Base-by-base conservation (phyloP, 2,888 invertebrate genomes). In the Eledona agricola region DNA sequence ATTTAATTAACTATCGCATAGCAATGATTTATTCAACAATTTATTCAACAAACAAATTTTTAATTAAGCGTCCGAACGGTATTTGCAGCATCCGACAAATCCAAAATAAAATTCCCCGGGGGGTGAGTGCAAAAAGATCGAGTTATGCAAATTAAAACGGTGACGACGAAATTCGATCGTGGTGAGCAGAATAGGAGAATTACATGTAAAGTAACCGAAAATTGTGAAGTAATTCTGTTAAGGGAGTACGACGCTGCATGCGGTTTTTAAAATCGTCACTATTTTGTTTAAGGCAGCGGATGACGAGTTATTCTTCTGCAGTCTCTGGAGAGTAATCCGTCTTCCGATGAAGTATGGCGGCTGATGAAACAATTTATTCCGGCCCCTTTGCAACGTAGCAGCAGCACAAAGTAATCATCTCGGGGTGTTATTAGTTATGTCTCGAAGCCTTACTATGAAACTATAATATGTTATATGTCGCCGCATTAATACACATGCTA, bases 341-440 rank as follows among this genome's bases (percentile, higher is more conserved):
- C 28, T 20, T 38, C 25, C 38, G 38, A 38, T 38, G 29, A 32
- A 45, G 23, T 19, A 40, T 10, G 19, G 17, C 23, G 32, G 22
- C 46, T 46, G 34, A 34, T 35, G 34, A 46, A 46, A 46, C 46
- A 46, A 46, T 34, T 43, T 51, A 50, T 50, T 45, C 32, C 32
- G 42, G 40, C 42, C 42, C 40, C n/a, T 31, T 42, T 35, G 37
- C 28, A 26, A 35, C 51, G 25, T 46, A 5, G 42, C 51, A 5
- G 42, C 51, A 42, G 40, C 35, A 40, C 37, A 37, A 47, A 31
- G 38, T 52, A 47, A 53, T 49, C 29, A 53, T 42, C 34, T 53
- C 43, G 35, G 29, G 43, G 54, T 42, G 42, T 42, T 51, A 51
- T 51, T 51, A 49, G 35, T 53, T 49, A 37, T 45, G 54, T 49